Conservation (phyloP, 1,140 invertebrate species). For the Aphelinus certus region DNA sequence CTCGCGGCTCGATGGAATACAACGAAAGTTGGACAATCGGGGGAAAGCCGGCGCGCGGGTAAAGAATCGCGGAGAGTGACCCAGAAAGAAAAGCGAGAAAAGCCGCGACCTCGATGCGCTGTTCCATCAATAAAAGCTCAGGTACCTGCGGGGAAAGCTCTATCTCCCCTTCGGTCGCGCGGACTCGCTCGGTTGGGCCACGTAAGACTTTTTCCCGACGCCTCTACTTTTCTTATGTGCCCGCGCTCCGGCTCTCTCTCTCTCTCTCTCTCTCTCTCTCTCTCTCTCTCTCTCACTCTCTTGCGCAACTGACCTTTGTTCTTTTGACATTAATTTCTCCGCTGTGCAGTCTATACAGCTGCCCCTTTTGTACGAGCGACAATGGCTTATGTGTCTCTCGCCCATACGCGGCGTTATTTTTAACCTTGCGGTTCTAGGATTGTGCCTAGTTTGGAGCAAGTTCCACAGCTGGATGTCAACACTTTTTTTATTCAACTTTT, state of each 20-base stretch:
- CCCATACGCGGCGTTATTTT: background rate
- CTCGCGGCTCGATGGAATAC: too few relatives aligned
- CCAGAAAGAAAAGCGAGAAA: background rate
- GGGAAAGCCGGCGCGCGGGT: too few relatives aligned
- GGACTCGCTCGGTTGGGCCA: slow-evolving; percentile 64
- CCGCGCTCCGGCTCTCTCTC: too few relatives aligned
- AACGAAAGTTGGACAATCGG: too few relatives aligned
- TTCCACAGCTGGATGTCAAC: too few relatives aligned
- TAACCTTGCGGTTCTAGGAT: too few relatives aligned
- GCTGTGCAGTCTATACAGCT: background rate
- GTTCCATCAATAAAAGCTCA: background rate
- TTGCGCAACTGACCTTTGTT: background rate
- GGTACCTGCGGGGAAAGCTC: slow-evolving; percentile 17
- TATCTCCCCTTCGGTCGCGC: slow-evolving; percentile 45
- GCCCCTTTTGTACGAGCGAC: background rate
- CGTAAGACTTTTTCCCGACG: slow-evolving; percentile 47
- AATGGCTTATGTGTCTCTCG: background rate
- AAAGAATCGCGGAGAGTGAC: slow-evolving; percentile 35
- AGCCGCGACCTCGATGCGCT: slow-evolving; percentile 37
- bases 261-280: too few relatives aligned
- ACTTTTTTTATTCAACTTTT: too few relatives aligned
- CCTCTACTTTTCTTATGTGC: too few relatives aligned
- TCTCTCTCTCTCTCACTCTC: too few relatives aligned
- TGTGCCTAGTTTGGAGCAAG: too few relatives aligned
- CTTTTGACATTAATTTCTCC: slow-evolving; percentile 20